Evolutionary conservation across 2,113 vertebrate species (phyloP).

Genomic region (Shinisaurus crocodilurus): DNA sequence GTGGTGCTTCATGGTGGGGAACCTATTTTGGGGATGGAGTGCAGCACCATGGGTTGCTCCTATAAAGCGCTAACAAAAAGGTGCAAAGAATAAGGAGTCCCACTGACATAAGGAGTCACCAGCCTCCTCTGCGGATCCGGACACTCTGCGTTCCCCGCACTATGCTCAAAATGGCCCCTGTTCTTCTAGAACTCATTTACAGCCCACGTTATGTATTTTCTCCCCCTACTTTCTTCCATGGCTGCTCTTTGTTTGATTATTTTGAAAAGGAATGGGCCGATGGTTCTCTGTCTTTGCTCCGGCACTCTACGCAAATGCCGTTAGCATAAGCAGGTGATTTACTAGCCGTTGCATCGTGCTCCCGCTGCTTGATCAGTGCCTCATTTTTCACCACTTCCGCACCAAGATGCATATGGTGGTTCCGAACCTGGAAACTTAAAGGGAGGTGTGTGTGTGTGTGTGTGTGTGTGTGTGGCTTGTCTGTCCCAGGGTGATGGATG

Average conservation of each 20-base stretch:
- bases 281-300: slow-evolving; percentile 23
- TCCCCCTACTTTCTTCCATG: not conserved
- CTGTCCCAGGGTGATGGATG: not conserved
- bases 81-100: too few species aligned
- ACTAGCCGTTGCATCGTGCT: not conserved
- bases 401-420: slow-evolving; percentile 15
- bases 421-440: slow-evolving; percentile 18
- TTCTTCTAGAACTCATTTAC: not conserved
- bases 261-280: slow-evolving; percentile 1
- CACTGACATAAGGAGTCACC: too few species aligned
- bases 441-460: not conserved
- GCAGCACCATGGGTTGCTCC: too few species aligned
- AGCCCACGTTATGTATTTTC: not conserved
- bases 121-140: too few species aligned
- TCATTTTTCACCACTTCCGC: slow-evolving; percentile 5
- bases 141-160: not conserved
- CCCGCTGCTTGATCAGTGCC: not conserved
- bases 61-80: too few species aligned
- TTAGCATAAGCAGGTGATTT: slow-evolving; percentile 28
- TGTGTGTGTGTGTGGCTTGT: not conserved
- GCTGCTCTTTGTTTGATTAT: slow-evolving; percentile 1
- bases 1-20: too few species aligned
- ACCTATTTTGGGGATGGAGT: too few species aligned
- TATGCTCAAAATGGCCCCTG: not conserved
- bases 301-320: slow-evolving; percentile 15